These are phyloP conservation scores for Meda fulgida DNA, from an alignment of 2,797 vertebrate species.

Conservation along the genomic window DNA sequence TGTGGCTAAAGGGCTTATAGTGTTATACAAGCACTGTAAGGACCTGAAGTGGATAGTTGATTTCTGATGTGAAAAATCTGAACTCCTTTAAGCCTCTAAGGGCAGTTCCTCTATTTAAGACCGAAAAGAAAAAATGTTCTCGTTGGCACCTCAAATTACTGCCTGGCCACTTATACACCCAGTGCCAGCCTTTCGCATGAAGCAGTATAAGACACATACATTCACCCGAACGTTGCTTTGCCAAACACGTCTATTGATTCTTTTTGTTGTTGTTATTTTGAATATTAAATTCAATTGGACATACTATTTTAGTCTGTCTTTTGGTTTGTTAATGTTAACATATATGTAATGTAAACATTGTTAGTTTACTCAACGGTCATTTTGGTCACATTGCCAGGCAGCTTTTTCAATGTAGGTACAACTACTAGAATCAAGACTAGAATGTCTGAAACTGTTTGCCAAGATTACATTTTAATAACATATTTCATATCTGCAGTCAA, in stretches of 20 bases:
- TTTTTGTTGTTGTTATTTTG: conserved; percentile 57
- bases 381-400: neutral
- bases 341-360: neutral
- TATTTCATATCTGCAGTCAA: neutral
- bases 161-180: conserved; percentile 27
- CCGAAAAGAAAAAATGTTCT: conserved; percentile 43
- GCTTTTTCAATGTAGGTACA: neutral
- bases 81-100: conserved; percentile 13
- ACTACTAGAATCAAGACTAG: neutral
- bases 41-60: neutral
- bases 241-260: conserved; percentile 56
- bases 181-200: conserved; percentile 45
- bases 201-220: conserved; percentile 25
- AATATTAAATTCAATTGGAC: conserved; percentile 54
- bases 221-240: neutral
- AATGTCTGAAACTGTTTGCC: neutral
- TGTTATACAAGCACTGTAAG: neutral
- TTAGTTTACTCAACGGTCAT: neutral
- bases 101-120: conserved; percentile 1
- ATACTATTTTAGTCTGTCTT: neutral
- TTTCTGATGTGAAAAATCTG: neutral
- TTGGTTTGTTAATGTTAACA: neutral
- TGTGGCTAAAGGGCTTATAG: neutral
- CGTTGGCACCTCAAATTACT: conserved; percentile 52
- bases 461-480: neutral